phyloP scores from a whole-genome alignment of 2,113 vertebrate species.

The Rhabdornis inornatus region DNA sequence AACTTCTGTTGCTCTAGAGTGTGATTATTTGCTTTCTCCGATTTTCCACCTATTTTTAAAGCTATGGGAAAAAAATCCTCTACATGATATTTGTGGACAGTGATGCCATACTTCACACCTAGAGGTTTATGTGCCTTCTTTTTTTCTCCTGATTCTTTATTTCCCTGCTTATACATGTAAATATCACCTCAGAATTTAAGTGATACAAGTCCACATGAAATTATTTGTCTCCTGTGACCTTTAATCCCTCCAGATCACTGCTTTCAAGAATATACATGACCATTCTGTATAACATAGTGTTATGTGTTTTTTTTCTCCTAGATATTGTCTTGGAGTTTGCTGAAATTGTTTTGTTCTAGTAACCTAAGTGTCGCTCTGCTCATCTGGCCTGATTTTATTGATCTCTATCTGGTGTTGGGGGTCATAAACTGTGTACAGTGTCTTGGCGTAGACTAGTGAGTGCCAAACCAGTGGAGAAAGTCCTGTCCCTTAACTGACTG shows the following conservation, averaged over 20 bases:
- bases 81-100: not conserved
- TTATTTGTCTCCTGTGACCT: not conserved
- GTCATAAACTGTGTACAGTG: not conserved
- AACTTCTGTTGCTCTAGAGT: not conserved
- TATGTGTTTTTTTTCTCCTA: fast-evolving
- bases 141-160: not conserved
- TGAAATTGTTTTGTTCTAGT: not conserved
- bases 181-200: not conserved
- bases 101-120: not conserved
- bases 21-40: not conserved
- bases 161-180: not conserved
- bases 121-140: not conserved
- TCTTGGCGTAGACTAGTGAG: not conserved
- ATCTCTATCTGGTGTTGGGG: not conserved
- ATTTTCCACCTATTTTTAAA: not conserved
- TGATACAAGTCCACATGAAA: not conserved
- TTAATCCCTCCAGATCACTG: not conserved
- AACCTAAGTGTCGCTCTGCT: not conserved
- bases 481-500: not conserved
- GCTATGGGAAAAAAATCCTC: not conserved
- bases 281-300: not conserved
- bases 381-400: not conserved
- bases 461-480: not conserved
- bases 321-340: not conserved
- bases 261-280: not conserved